These are phyloP conservation scores for Limosa lapponica DNA, from an alignment of 2,797 vertebrate species.

Conservation along the genomic window DNA sequence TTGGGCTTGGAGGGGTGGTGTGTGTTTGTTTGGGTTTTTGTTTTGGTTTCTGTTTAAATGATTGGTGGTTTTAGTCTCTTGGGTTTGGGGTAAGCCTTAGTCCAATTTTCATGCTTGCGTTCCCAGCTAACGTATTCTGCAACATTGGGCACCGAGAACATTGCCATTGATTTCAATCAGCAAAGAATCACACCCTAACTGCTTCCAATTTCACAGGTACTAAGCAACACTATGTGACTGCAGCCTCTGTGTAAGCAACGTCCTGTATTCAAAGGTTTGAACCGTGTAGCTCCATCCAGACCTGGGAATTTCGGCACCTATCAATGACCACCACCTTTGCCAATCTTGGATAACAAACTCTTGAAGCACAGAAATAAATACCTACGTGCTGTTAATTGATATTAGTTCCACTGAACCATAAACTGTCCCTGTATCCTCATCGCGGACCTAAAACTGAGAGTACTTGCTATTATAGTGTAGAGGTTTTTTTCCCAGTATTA, in stretches of 20 bases:
- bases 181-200: conserved; percentile 46
- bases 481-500: neutral
- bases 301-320: neutral
- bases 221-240: neutral
- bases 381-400: neutral
- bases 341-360: neutral
- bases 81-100: neutral
- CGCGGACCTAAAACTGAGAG: neutral
- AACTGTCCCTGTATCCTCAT: neutral
- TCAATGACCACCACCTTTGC: neutral
- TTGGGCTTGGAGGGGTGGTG: fast-evolving
- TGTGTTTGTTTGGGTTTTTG: neutral
- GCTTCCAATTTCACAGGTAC: conserved; percentile 53
- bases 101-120: neutral
- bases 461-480: neutral
- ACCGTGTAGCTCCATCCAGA: neutral
- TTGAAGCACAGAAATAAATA: neutral
- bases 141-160: conserved; percentile 21
- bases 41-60: neutral
- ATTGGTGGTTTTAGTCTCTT: neutral
- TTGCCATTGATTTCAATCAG: conserved; percentile 63
- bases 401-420: neutral
- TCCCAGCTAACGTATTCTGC: neutral
- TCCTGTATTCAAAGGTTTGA: neutral
- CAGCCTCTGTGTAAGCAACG: neutral